A percentile compares a stretch with the other conserved stretches of the same genome.
Conservation (phyloP, 2,113 vertebrate genomes). For the Indri indri region DNA sequence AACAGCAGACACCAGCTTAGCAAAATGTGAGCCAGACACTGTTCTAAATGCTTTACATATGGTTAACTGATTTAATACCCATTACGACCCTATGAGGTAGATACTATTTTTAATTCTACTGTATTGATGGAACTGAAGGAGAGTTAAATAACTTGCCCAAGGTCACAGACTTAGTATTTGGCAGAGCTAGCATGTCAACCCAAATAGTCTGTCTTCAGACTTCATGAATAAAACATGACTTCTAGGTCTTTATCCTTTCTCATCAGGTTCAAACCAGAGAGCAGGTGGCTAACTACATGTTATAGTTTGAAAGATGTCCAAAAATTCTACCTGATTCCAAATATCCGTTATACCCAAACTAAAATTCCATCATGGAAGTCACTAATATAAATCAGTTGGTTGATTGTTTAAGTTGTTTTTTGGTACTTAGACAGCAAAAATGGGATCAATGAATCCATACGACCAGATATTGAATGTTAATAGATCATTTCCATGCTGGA, state of each 20-base stretch:
- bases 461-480: not conserved
- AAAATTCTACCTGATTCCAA: not conserved
- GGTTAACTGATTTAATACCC: not conserved
- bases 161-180: conserved; percentile 36
- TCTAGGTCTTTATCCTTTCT: conserved; percentile 18
- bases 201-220: not conserved
- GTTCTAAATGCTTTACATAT: not conserved
- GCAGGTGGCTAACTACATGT: not conserved
- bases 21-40: not conserved
- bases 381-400: not conserved
- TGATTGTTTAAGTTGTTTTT: not conserved
- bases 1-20: not conserved
- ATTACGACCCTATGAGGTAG: not conserved
- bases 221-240: conserved; percentile 52
- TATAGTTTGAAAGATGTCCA: not conserved
- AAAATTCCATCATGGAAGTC: not conserved
- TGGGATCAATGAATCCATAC: not conserved
- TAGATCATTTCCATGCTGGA: not conserved
- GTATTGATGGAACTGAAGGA: not conserved
- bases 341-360: not conserved
- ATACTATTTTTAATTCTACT: conserved; percentile 7
- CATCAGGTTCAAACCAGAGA: conserved; percentile 15
- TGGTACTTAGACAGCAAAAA: conserved; percentile 12
- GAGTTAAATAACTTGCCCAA: conserved; percentile 24
- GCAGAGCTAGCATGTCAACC: not conserved